Percentiles rank a stretch among this genome's conserved stretches.
Conservation (phyloP, 2,113 vertebrate genomes). For the Sitta europaea region DNA sequence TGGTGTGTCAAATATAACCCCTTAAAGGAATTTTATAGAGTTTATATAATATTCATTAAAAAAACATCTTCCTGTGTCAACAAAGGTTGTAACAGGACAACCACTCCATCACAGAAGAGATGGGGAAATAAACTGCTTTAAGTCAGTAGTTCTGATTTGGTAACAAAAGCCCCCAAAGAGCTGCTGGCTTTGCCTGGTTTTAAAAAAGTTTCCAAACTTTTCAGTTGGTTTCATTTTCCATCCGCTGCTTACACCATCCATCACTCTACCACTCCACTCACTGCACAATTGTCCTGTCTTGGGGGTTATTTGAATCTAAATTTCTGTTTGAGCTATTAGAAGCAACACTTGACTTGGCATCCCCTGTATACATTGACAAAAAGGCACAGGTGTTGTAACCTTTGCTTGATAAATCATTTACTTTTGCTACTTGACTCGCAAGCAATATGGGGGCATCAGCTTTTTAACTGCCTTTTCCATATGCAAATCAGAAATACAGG, state of each 20-base stretch:
- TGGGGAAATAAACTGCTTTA: not conserved
- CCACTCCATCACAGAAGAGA: not conserved
- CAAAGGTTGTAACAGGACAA: not conserved
- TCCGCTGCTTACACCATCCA: not conserved
- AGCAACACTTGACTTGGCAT: slow-evolving; percentile 61
- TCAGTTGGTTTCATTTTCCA: not conserved
- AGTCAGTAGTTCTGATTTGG: slow-evolving; percentile 18
- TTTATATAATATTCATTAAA: not conserved
- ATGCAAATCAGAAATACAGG: slow-evolving; percentile 67
- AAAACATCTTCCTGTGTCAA: not conserved
- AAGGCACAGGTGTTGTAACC: slow-evolving; percentile 71
- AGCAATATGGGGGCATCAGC: slow-evolving; percentile 34
- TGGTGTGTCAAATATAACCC: not conserved
- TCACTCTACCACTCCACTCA: slow-evolving; percentile 35
- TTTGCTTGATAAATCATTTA: slow-evolving; percentile 75
- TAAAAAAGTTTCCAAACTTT: slow-evolving; percentile 24
- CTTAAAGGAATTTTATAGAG: not conserved
- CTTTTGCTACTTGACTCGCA: slow-evolving; percentile 61
- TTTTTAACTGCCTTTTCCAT: slow-evolving; percentile 60
- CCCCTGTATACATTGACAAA: slow-evolving; percentile 65
- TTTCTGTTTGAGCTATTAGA: slow-evolving; percentile 69
- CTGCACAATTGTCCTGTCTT: slow-evolving; percentile 25
- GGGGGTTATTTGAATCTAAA: slow-evolving; percentile 68
- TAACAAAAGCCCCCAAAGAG: not conserved
- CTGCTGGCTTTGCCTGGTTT: slow-evolving; percentile 11